Conservation (phyloP, 2,113 vertebrate genomes). For the Caloenas nicobarica region DNA sequence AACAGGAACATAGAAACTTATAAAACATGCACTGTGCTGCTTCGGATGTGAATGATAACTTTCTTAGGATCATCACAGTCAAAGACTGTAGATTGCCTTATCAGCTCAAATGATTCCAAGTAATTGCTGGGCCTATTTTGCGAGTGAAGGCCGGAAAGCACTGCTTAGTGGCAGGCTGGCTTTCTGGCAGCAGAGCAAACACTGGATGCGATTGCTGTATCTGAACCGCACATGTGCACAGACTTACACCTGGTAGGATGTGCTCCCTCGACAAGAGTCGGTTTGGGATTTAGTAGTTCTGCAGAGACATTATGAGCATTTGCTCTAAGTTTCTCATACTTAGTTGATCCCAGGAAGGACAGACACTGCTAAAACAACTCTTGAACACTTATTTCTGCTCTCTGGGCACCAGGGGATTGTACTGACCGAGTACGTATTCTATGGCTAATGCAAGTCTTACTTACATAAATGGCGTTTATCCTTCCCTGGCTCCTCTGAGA, state of each 20-base stretch:
- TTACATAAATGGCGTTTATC: not conserved
- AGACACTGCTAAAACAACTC: not conserved
- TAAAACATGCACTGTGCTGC: not conserved
- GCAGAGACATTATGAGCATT: not conserved
- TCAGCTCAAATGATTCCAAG: not conserved
- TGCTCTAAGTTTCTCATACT: not conserved
- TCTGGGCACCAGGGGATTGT: no score
- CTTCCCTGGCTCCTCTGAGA: not conserved
- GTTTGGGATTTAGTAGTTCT: not conserved
- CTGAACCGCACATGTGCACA: rapidly evolving
- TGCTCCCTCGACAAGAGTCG: not conserved
- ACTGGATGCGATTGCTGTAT: not conserved
- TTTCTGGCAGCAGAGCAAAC: not conserved
- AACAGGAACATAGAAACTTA: not conserved
- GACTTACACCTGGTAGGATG: no score
- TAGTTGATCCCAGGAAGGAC: not conserved
- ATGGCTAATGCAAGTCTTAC: not conserved
- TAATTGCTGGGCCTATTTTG: not conserved
- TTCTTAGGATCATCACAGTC: not conserved
- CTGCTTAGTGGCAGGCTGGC: not conserved
- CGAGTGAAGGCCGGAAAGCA: not conserved
- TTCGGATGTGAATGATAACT: not conserved
- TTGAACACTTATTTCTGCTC: not conserved
- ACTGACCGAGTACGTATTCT: not conserved
- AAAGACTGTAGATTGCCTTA: not conserved